These are phyloP conservation scores for Lophius americanus DNA, from an alignment of 2,797 vertebrate species.

Conservation along the genomic window DNA sequence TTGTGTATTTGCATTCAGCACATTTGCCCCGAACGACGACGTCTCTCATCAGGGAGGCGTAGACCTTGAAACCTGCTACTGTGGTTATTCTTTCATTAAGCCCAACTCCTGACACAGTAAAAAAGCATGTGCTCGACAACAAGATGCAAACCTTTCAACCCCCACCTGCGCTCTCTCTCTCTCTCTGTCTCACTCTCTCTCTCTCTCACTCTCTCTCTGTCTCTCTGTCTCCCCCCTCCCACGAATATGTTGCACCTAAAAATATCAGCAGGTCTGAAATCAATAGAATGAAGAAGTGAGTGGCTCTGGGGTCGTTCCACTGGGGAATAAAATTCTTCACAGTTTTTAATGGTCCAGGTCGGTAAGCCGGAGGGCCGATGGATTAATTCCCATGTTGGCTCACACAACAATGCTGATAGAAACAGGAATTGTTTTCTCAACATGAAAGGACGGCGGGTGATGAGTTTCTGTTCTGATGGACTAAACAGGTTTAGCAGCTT, in stretches of 20 bases:
- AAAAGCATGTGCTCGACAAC: slow-evolving; percentile 18
- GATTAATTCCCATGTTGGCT: slow-evolving; percentile 49
- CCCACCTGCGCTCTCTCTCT: slow-evolving; percentile 5
- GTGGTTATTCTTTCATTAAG: slow-evolving; percentile 17
- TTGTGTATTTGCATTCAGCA: too few species aligned
- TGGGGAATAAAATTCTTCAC: slow-evolving; percentile 30
- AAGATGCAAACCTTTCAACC: slow-evolving; percentile 3
- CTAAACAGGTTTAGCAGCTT: slow-evolving; percentile 52
- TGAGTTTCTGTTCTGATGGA: slow-evolving; percentile 59
- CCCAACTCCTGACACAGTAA: slow-evolving; percentile 6
- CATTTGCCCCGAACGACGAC: too few species aligned
- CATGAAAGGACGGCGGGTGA: slow-evolving; percentile 50
- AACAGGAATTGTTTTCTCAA: slow-evolving; percentile 53
- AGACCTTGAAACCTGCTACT: slow-evolving; percentile 13
- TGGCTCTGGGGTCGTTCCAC: slow-evolving; percentile 47
- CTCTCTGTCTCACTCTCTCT: neutral
- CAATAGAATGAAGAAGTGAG: slow-evolving; percentile 45
- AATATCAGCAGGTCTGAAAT: slow-evolving; percentile 40
- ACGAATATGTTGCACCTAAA: slow-evolving; percentile 21
- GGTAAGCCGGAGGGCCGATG: slow-evolving; percentile 27
- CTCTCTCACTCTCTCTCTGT: neutral
- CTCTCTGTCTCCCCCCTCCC: neutral
- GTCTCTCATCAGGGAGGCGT: neutral
- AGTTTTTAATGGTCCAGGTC: slow-evolving; percentile 41
- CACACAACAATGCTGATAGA: slow-evolving; percentile 35